phyloP scores from a whole-genome alignment of 1,140 invertebrate genomes.

The Drosophila ficusphila region DNA sequence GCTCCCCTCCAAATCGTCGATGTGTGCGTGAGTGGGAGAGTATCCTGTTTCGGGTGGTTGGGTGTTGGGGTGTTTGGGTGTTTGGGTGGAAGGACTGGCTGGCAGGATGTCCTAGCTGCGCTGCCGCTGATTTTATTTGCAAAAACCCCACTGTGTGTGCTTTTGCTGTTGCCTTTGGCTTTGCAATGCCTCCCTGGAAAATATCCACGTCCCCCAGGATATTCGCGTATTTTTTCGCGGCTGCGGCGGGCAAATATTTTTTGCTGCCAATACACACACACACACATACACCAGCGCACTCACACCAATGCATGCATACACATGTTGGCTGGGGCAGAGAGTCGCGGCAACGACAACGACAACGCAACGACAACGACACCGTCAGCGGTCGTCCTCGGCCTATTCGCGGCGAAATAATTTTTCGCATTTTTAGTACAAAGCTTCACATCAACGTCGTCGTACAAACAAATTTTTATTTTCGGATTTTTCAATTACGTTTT shows the following conservation, averaged over 20 bases:
- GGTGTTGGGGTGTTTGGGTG: too few relatives aligned
- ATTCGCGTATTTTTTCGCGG: slow-evolving; percentile 81
- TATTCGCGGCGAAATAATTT: slow-evolving; percentile 84
- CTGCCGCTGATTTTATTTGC: slow-evolving; percentile 74
- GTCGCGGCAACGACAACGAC: slow-evolving; percentile 40
- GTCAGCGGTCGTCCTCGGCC: slow-evolving; percentile 74
- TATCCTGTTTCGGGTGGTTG: slow-evolving; percentile 62
- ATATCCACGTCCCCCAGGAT: slow-evolving; percentile 24
- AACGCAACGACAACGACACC: slow-evolving; percentile 54
- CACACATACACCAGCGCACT: slow-evolving; percentile 39
- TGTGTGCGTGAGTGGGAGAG: slow-evolving; percentile 10
- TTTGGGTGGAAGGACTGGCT: too few relatives aligned
- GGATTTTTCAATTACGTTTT: slow-evolving; percentile 84
- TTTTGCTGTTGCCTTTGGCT: slow-evolving; percentile 46
- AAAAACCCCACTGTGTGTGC: slow-evolving; percentile 53
- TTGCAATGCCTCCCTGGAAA: slow-evolving; percentile 51
- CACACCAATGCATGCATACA: slow-evolving; percentile 8
- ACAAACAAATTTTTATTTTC: slow-evolving; percentile 84
- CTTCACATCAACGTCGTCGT: slow-evolving; percentile 84
- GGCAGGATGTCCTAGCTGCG: slow-evolving; percentile 30
- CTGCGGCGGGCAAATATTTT: slow-evolving; percentile 71
- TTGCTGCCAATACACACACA: slow-evolving; percentile 60
- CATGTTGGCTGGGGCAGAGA: slow-evolving; percentile 30
- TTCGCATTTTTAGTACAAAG: slow-evolving; percentile 84
- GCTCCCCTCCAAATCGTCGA: slow-evolving; percentile 39